Conservation (phyloP, 2,113 vertebrate species). For the Nymphicus hollandicus region DNA sequence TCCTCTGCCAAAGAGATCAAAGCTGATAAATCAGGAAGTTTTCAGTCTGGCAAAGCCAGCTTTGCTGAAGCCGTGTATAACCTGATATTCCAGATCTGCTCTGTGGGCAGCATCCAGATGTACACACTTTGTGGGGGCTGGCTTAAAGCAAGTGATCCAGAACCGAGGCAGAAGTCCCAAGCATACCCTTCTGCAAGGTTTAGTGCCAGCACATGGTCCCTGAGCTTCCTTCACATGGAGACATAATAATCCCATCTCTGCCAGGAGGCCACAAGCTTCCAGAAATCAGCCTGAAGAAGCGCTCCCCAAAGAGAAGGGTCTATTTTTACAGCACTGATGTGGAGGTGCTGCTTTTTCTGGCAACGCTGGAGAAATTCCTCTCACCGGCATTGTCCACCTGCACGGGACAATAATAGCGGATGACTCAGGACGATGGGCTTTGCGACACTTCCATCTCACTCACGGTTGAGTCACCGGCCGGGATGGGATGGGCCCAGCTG, state of each 20-base stretch:
- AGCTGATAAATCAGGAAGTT: background rate
- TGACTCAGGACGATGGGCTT: slow-evolving; percentile 27
- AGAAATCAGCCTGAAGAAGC: background rate
- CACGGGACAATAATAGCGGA: background rate
- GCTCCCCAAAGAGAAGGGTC: background rate
- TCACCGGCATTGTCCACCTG: slow-evolving; percentile 29
- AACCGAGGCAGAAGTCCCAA: background rate
- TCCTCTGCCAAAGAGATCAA: background rate
- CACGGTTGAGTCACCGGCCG: slow-evolving; percentile 21
- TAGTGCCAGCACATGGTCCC: background rate
- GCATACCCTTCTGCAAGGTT: fast-evolving
- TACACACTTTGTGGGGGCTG: background rate
- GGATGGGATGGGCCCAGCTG: slow-evolving; percentile 57
- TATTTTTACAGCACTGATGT: slow-evolving; percentile 27
- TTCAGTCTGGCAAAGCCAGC: background rate
- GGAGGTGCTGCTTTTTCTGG: slow-evolving; percentile 32
- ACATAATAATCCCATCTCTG: background rate
- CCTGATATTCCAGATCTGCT: background rate
- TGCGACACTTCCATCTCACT: slow-evolving; percentile 30
- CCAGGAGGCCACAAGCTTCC: background rate
- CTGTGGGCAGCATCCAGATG: background rate
- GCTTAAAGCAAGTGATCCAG: background rate
- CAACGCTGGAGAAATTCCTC: slow-evolving; percentile 21
- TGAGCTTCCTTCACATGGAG: background rate
- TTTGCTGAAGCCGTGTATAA: background rate